These are phyloP conservation scores for Cyclina sinensis DNA, from an alignment of 1,140 invertebrate species.

Conservation along the genomic window DNA sequence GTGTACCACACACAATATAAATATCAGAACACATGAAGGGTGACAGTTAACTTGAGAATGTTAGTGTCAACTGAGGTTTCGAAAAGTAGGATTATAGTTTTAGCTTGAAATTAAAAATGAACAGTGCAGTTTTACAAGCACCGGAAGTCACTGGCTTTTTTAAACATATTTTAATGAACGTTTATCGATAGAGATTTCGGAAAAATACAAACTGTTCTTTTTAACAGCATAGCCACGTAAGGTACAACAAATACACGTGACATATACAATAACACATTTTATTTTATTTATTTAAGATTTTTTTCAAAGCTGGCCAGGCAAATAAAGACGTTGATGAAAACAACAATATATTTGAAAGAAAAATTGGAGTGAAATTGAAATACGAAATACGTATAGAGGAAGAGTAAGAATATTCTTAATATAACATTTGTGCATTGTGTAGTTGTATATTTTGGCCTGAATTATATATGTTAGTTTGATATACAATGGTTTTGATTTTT, in stretches of 20 bases:
- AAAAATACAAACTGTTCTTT: not conserved
- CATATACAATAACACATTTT: no score
- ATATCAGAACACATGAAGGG: no score
- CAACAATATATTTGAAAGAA: not conserved
- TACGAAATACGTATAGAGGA: not conserved
- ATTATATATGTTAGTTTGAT: not conserved
- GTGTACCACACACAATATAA: no score
- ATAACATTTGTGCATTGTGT: not conserved
- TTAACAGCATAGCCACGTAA: not conserved
- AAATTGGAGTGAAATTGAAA: not conserved
- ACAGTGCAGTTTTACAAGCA: no score
- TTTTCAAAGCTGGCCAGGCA: not conserved
- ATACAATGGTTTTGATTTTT: not conserved
- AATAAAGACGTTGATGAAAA: not conserved
- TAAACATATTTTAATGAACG: no score
- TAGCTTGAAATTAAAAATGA: no score
- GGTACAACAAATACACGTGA: not conserved
- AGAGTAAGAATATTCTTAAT: not conserved
- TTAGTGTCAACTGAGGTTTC: no score
- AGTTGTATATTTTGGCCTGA: not conserved
- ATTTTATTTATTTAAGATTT: slow-evolving; percentile 7
- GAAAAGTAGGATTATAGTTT: no score
- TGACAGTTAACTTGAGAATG: no score
- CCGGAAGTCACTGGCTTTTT: no score
- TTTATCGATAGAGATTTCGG: no score